Base-by-base conservation (phyloP, 2,888 invertebrate species). In the Cancer borealis region DNA sequence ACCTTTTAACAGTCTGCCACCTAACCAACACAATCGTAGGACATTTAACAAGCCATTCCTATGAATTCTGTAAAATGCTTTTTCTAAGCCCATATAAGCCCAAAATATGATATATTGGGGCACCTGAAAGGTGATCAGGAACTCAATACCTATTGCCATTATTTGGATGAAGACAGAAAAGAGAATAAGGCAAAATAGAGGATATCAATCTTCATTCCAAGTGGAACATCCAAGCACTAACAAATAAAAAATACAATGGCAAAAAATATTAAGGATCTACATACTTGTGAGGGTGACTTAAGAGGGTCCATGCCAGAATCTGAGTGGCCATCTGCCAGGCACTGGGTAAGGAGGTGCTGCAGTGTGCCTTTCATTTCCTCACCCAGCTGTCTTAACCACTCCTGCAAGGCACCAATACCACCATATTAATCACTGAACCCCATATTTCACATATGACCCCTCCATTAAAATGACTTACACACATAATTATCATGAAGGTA, bases 331-430 rank as follows among this genome's bases (percentile, higher is more conserved):
- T 97, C 97, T 89, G 96, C 96, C 17, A 97, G 96, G 96, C 97
- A 97, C 94, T 97, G 97, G 47, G 97, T 96, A 91, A 98, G 97
- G 96, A 98, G 97, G 93, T 97, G 97, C 96, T 98, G 97, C 94
- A 99, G 97, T 0, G 98, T 98, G 73, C 97, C 96, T 96, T 98
- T 98, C 98, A 99, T 99, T 96, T 98, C 98, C 54, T 97, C 97
- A 95, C 99, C 98, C 91, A 99, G 97, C 96, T 97, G 97, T 96
- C 97, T 97, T 87, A 99, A 97, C 99, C 97, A 97, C 1, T 95
- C 95, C 95, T 95, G n/a, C 26, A 66, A 26, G 2, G 5, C 39
- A 73, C 21, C 14, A 26, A 26, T 21, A 49, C 12, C 3, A 88
- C 12, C 0, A 92, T 3, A 47, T n/a, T 39, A n/a, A 92, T 26